phyloP scores from a whole-genome alignment of 2,888 invertebrate genomes.

The Frankliniella fusca region DNA sequence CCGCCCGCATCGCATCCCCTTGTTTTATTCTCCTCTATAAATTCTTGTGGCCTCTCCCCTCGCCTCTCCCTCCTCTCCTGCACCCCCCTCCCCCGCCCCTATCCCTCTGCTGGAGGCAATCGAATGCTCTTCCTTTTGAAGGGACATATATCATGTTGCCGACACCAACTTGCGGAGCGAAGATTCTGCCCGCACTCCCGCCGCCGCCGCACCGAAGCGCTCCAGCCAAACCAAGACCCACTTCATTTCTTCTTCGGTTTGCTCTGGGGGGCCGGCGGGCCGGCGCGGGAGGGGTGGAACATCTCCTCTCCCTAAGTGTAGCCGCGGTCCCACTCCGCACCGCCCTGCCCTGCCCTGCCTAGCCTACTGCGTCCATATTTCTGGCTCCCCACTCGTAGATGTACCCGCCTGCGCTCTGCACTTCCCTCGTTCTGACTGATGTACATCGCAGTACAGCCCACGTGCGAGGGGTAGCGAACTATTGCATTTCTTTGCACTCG shows the following conservation, averaged over 20 bases:
- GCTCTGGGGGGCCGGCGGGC: neutral
- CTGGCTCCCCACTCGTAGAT: too few relatives aligned
- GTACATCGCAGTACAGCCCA: too few relatives aligned
- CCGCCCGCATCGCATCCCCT: neutral
- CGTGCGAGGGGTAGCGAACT: too few relatives aligned
- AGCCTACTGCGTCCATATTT: too few relatives aligned
- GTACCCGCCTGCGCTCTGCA: too few relatives aligned
- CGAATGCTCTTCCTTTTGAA: slow-evolving; percentile 26
- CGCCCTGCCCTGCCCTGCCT: too few relatives aligned
- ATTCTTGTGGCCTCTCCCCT: neutral
- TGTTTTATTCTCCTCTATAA: slow-evolving; percentile 13
- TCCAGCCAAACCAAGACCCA: neutral
- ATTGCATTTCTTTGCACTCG: too few relatives aligned
- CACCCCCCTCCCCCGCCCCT: neutral
- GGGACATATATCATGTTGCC: slow-evolving; percentile 26
- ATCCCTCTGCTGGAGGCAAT: neutral
- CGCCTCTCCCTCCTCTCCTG: neutral
- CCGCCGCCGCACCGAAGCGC: neutral
- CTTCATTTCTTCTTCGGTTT: slow-evolving; percentile 20
- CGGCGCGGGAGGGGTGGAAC: neutral
- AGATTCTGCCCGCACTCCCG: neutral
- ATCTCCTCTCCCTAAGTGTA: too few relatives aligned
- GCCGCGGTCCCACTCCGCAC: too few relatives aligned
- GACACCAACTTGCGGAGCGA: slow-evolving; percentile 21
- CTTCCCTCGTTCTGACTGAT: too few relatives aligned